Evolutionary conservation across 1,140 invertebrate genomes (phyloP).

Genomic region (Drosophila ogumai): DNA sequence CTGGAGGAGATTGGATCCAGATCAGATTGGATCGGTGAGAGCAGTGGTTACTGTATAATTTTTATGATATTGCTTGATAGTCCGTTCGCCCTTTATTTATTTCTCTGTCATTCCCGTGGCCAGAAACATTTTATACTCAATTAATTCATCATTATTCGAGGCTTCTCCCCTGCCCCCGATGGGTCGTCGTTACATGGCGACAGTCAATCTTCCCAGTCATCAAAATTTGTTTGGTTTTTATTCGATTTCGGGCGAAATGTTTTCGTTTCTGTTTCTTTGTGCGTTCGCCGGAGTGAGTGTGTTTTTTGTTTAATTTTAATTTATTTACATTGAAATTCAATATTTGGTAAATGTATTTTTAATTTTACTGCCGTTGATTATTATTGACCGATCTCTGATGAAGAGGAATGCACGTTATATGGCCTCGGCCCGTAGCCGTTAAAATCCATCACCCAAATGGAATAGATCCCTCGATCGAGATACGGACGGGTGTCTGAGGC

Average conservation of each 20-base stretch:
- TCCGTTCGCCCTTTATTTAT: slow-evolving; percentile 52
- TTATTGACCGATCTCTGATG: slow-evolving; percentile 56
- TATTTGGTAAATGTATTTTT: slow-evolving; percentile 83
- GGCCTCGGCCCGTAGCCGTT: slow-evolving; percentile 25
- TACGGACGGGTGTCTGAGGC: slow-evolving; percentile 16
- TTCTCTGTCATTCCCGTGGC: slow-evolving; percentile 47
- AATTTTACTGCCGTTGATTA: slow-evolving; percentile 70
- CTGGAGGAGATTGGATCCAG: slow-evolving; percentile 22
- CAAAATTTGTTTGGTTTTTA: slow-evolving; percentile 71
- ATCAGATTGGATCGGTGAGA: slow-evolving; percentile 29
- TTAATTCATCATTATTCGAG: slow-evolving; percentile 81
- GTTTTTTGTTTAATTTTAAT: slow-evolving; percentile 66
- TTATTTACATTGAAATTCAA: slow-evolving; percentile 84
- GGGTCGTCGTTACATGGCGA: slow-evolving; percentile 18
- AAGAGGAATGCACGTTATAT: slow-evolving; percentile 65
- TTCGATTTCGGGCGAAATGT: slow-evolving; percentile 80
- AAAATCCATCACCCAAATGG: slow-evolving; percentile 48
- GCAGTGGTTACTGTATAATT: slow-evolving; percentile 76
- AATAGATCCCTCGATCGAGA: slow-evolving; percentile 32
- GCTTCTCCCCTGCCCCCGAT: slow-evolving; percentile 40
- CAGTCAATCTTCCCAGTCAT: slow-evolving; percentile 56
- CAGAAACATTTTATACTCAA: slow-evolving; percentile 73
- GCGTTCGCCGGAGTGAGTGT: slow-evolving; percentile 7
- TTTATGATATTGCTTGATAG: slow-evolving; percentile 71
- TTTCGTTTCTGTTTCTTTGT: slow-evolving; percentile 27